A percentile compares a stretch with the other conserved stretches of the same genome.
Conservation (phyloP, 1,140 invertebrate genomes). For the Psilanteris sp. region DNA sequence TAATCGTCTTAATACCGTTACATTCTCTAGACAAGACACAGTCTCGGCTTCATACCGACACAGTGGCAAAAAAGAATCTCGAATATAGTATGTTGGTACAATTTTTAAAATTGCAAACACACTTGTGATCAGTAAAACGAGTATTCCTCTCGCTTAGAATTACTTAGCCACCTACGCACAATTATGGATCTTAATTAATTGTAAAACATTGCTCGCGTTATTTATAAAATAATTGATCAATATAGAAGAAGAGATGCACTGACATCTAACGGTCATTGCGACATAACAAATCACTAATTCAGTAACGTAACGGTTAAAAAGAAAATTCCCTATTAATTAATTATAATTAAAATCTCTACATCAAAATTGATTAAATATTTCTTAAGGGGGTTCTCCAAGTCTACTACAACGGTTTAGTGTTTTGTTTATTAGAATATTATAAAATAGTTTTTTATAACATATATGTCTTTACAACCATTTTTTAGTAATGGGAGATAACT, state of each 20-base stretch:
- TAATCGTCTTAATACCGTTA: constrained; percentile 27
- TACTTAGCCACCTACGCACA: neutral
- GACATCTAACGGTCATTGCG: constrained; percentile 43
- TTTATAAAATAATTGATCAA: constrained; percentile 62
- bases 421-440: too few species aligned
- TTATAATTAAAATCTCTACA: too few species aligned
- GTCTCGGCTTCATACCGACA: constrained; percentile 31
- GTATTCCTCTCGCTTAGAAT: neutral
- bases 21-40: constrained; percentile 18
- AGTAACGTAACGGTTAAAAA: too few species aligned
- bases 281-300: constrained; percentile 1
- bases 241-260: constrained; percentile 47
- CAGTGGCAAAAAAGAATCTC: constrained; percentile 10
- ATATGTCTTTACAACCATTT: too few species aligned
- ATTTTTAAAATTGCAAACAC: too few species aligned
- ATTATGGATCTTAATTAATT: constrained; percentile 24
- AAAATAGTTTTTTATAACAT: too few species aligned
- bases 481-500: too few species aligned
- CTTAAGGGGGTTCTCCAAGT: too few species aligned
- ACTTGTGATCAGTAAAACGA: neutral
- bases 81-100: too few species aligned
- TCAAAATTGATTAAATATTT: too few species aligned
- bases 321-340: too few species aligned
- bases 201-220: constrained; percentile 39
- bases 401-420: too few species aligned